Evolutionary conservation across 1,140 invertebrate species (phyloP).

Genomic region (Anoplophora glabripennis): DNA sequence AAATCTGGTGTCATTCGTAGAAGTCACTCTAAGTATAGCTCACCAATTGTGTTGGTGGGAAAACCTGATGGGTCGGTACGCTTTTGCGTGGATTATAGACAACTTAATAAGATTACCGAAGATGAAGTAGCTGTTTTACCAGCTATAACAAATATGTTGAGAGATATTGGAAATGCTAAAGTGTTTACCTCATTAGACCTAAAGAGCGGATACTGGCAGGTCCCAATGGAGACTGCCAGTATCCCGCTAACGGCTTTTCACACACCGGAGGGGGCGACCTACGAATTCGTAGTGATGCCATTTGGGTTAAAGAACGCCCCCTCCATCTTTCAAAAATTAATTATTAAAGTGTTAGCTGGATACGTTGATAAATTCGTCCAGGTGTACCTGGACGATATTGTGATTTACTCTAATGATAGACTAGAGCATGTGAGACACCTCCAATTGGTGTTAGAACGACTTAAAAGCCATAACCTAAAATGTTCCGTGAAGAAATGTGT

Average conservation of each 20-base stretch:
- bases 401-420: slow-evolving; percentile 13
- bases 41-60: slow-evolving; percentile 43
- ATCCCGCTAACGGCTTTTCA: slow-evolving; percentile 37
- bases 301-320: slow-evolving; percentile 41
- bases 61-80: slow-evolving; percentile 43
- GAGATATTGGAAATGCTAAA: slow-evolving; percentile 12
- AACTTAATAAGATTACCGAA: slow-evolving; percentile 47
- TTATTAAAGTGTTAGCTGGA: slow-evolving; percentile 27
- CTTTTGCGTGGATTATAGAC: slow-evolving; percentile 46
- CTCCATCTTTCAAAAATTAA: slow-evolving; percentile 34
- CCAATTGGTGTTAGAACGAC: no score
- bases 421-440: not conserved
- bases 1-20: slow-evolving; percentile 21
- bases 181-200: slow-evolving; percentile 31
- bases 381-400: slow-evolving; percentile 34
- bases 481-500: no score
- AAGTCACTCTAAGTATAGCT: slow-evolving; percentile 37
- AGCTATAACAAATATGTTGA: slow-evolving; percentile 11
- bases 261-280: slow-evolving; percentile 30
- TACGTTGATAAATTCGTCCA: slow-evolving; percentile 30
- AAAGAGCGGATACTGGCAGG: slow-evolving; percentile 36
- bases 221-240: slow-evolving; percentile 27
- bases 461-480: no score
- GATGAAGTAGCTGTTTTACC: slow-evolving; percentile 38
- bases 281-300: slow-evolving; percentile 34